Evolutionary conservation across 2,113 vertebrate species (phyloP).

Genomic region (Hydrolagus affinis): DNA sequence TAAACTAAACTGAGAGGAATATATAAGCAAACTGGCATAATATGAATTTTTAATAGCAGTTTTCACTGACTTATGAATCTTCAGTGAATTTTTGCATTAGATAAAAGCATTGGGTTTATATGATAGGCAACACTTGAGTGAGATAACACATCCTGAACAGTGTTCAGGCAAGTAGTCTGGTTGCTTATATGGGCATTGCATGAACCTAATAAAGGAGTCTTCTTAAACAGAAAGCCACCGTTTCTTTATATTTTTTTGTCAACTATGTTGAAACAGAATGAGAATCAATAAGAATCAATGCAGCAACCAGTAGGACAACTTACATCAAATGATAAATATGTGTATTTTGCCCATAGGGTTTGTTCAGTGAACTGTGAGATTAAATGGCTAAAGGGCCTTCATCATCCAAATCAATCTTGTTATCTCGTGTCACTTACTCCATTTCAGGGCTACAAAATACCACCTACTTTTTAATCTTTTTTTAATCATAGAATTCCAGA

Average conservation of each 20-base stretch:
- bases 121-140: not conserved
- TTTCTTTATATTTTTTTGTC: not conserved
- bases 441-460: too few relatives aligned
- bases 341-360: too few relatives aligned
- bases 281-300: not conserved
- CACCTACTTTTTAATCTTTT: too few relatives aligned
- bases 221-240: slow-evolving; percentile 4
- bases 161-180: not conserved
- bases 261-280: not conserved
- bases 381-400: too few relatives aligned
- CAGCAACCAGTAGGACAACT: not conserved
- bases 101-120: not conserved
- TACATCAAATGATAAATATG: not conserved
- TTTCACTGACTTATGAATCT: not conserved
- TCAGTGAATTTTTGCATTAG: not conserved
- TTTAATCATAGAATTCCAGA: too few relatives aligned
- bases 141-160: not conserved
- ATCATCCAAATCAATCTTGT: too few relatives aligned
- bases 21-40: not conserved
- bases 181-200: not conserved
- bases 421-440: too few relatives aligned
- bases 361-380: too few relatives aligned
- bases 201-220: too few relatives aligned
- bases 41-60: not conserved
- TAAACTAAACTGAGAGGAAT: not conserved